Base-by-base conservation (phyloP, 1,140 invertebrate genomes). In the Thalassaphorura encarpata region DNA sequence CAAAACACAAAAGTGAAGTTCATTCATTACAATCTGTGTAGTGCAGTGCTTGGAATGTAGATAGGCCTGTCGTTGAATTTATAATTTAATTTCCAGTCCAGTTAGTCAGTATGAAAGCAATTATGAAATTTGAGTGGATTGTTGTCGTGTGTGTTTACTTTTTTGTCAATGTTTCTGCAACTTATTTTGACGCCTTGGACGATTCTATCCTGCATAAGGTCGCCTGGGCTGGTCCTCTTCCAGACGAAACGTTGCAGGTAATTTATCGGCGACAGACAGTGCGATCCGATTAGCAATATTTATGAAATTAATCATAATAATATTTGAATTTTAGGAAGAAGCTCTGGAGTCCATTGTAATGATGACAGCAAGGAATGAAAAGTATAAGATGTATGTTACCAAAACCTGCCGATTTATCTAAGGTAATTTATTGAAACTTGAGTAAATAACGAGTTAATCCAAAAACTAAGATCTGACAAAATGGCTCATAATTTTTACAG, bases 161-260 rank as follows among this genome's bases (percentile, higher is more conserved):
- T 43, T 43, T 43, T 43, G 53, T 31, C 16, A 18, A 21, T 5
- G 54, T 45, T 3, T 40, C 54, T 11, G 41, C 52, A 3, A 58
- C 55, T 1, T 59, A 83, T 69, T 76, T 82, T 19, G 83, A 81
- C 68, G 83, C 80, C 36, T 85, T 89, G 66, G 87, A 89, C 72
- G 87, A 90, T 72, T 80, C 80, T 2, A 78, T 89, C 61, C 70
- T 88, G 45, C 89, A 85, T 67, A 81, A 83, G 73, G 81, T 91
- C 39, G 83, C 84, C 65, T 90, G 85, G 81, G 81, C 83, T 16
- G 83, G 84, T n/a, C 72, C 76, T 57, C 69, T 69, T 58, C 72
- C 71, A 42, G 65, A 70, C 1, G 78, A 27, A 69, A 76, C 62
- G 54, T 75, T 46, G 76, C 77, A 67, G 68, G 69, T 39, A 21